Base-by-base conservation (phyloP, 2,888 invertebrate species). In the Dendrolimus pini region DNA sequence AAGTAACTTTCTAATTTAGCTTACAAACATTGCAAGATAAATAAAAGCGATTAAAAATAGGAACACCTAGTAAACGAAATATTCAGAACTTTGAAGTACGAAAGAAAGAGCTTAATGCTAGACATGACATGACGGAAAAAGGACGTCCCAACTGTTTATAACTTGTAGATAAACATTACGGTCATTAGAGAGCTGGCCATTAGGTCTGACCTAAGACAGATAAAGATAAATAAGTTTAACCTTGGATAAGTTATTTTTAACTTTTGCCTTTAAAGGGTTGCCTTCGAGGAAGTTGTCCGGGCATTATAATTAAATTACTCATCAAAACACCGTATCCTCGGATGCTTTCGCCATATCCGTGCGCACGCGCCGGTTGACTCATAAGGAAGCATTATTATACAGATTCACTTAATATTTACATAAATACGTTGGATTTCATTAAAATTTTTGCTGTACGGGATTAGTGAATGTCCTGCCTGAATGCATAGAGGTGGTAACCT, bases 271-370 rank as follows among this genome's bases (percentile, higher is more conserved):
- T 47, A 47, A 47, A 47, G 9, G 6, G 47, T 10, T 47, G 47
- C 47, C 47, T 2, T 47, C 0, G 8, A 47, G 47, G 47, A 47
- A 47, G 47, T 47, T 47, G 47, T 47, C 3, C 53, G 53, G 13
- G 54, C 14, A 55, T 57, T 13, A 55, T 57, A 58, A 57, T 59
- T 57, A 57, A 61, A 69, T 71, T 71, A 71, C 72, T 71, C 72
- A 70, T 70, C 72, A 64, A 60, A 56, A 54, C 53, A 56, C 30
- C 65, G 60, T 68, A 55, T 74, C 82, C 78, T 84, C 78, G 74
- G 65, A 75, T 77, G 74, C 80, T 83, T 84, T 83, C 77, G 65
- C 85, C 85, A 74, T 85, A 85, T 78, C 71, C 59, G 69, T 63
- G 70, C 70, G 71, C 65, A 67, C 64, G 56, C 69, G 71, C 65